A percentile compares a stretch with the other conserved stretches of the same genome.
These are phyloP conservation scores for Nasonovia ribisnigri DNA, from an alignment of 2,888 invertebrate species.

Conservation along the genomic window DNA sequence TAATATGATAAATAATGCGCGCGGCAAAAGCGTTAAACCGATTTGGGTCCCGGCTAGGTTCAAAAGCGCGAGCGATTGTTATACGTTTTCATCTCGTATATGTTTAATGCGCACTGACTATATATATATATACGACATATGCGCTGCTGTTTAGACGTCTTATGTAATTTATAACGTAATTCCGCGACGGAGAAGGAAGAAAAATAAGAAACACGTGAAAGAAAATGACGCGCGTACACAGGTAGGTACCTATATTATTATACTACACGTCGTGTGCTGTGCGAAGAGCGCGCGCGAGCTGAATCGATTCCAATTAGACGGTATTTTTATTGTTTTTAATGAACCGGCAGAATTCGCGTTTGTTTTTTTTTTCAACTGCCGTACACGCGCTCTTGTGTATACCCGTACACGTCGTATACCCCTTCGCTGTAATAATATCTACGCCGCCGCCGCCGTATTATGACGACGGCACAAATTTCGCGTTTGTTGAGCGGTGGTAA, in stretches of 20 bases:
- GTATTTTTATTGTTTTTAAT: constrained; percentile 55
- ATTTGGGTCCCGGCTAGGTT: constrained; percentile 32
- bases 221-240: neutral
- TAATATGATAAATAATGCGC: neutral
- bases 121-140: neutral
- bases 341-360: neutral
- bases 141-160: neutral
- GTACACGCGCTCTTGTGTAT: neutral
- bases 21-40: constrained; percentile 44
- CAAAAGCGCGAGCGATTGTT: constrained; percentile 33
- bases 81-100: neutral
- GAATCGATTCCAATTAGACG: constrained; percentile 53
- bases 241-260: too few species aligned
- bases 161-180: neutral
- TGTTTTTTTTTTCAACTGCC: neutral
- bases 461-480: constrained; percentile 10
- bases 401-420: neutral
- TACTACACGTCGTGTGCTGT: neutral
- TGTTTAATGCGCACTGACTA: neutral
- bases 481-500: neutral
- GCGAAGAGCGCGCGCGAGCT: neutral
- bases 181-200: neutral
- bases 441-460: neutral
- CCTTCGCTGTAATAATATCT: neutral
- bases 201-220: neutral